phyloP scores from a whole-genome alignment of 1,140 invertebrate species.

The Muscidifurax raptorellus region DNA sequence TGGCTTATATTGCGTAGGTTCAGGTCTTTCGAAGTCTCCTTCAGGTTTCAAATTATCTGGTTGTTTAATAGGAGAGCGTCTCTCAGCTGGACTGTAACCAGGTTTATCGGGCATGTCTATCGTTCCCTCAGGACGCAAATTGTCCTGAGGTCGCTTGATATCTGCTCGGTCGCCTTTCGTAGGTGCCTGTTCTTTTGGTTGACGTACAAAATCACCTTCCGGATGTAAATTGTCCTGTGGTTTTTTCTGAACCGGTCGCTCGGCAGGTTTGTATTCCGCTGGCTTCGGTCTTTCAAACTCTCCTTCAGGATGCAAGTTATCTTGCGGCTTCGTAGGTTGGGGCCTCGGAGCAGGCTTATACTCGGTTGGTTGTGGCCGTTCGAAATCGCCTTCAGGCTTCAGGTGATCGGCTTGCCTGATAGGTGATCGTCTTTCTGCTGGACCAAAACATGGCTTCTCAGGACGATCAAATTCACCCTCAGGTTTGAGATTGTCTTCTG shows the following conservation, averaged over 20 bases:
- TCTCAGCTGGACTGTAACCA: slow-evolving; percentile 76
- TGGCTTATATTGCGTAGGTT: slow-evolving; percentile 76
- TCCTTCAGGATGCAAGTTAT: slow-evolving; percentile 78
- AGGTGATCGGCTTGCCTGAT: slow-evolving; percentile 79
- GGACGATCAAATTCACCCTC: slow-evolving; percentile 78
- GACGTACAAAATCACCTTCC: slow-evolving; percentile 77
- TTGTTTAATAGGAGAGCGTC: slow-evolving; percentile 75
- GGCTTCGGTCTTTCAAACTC: slow-evolving; percentile 74
- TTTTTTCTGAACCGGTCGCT: slow-evolving; percentile 79
- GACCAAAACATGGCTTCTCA: slow-evolving; percentile 68
- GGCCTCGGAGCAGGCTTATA: slow-evolving; percentile 73
- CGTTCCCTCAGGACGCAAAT: slow-evolving; percentile 78
- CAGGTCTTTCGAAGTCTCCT: slow-evolving; percentile 74
- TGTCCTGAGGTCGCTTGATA: slow-evolving; percentile 74
- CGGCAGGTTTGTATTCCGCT: slow-evolving; percentile 78
- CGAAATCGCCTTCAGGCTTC: slow-evolving; percentile 80
- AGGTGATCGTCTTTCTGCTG: slow-evolving; percentile 76
- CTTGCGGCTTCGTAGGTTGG: slow-evolving; percentile 69
- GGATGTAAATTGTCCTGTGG: slow-evolving; percentile 80
- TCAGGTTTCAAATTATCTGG: slow-evolving; percentile 77
- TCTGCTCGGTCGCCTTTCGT: slow-evolving; percentile 64
- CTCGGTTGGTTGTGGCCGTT: slow-evolving; percentile 68
- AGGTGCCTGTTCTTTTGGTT: slow-evolving; percentile 69
- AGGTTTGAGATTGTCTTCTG: slow-evolving; percentile 76
- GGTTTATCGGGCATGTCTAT: slow-evolving; percentile 75